Base-by-base conservation (phyloP, 2,113 vertebrate species). In the Synchiropus splendidus region DNA sequence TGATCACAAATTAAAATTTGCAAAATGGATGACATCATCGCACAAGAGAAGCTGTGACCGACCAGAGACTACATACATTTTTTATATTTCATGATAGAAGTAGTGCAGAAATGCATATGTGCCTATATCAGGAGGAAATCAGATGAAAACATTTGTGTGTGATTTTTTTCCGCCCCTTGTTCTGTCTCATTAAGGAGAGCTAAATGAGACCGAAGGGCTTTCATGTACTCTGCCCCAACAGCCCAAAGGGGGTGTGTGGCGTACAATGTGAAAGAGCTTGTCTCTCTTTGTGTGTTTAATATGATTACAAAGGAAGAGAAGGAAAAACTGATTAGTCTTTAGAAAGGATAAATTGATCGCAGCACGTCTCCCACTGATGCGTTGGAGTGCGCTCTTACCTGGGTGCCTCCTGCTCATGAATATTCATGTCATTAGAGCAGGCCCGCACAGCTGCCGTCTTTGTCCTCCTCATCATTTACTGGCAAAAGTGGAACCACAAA, bases 131-230 rank as follows among this genome's bases (percentile, higher is more conserved):
- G 15, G 45, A 45, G n/a, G 12, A 48, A 39, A 46, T 31, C 17
- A 46, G 49, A 17, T 34, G 49, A 32, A 69, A 58, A 63, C 44
- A 67, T 45, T 15, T 31, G 30, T 16, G 27, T 57, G 54, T 51
- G 53, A 58, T 42, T 39, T 27, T 46, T 38, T n/a, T 49, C 31
- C 18, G 14, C 36, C 38, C 16, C 14, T 58, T 16, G 27, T 64
- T 48, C 46, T 39, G 34, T 44, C 21, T 27, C 21, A 27, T 27
- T 15, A 15, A 42, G 44, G 18, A 18, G 45, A 62, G 69, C 61
- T 54, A 54, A 65, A 67, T 54, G 58, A 44, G 39, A 65, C 68
- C 54, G 46, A 55, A 40, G 58, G 72, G 61, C 56, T 63, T 63
- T 59, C 12, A 50, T 70, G 48, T 61, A 30, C 49, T 65, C 42